phyloP scores from a whole-genome alignment of 53 echinoderm and acorn worm species.

The Mesocentrotus franciscanus region DNA sequence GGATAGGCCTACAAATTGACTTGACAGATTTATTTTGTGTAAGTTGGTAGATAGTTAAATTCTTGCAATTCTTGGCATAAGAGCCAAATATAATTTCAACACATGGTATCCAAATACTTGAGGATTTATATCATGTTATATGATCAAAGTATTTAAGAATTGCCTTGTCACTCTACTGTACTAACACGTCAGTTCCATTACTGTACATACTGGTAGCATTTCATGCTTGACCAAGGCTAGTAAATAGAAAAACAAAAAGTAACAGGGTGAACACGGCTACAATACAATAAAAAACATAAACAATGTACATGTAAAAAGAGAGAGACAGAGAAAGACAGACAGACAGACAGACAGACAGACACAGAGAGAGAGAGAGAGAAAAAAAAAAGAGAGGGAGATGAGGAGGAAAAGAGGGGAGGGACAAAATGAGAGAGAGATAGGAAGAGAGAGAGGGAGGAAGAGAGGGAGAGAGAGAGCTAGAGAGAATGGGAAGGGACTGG shows the following conservation, averaged over 20 bases:
- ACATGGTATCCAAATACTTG: not conserved
- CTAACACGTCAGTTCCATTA: not conserved
- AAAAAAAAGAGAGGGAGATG: not conserved
- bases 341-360: not conserved
- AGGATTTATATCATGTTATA: not conserved
- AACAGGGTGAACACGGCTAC: not conserved
- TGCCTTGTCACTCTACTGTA: not conserved
- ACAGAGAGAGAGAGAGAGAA: not conserved
- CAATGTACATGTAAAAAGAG: not conserved
- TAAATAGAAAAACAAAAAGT: not conserved
- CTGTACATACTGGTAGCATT: not conserved
- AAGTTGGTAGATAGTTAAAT: not conserved
- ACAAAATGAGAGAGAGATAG: too few relatives aligned
- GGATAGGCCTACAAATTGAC: not conserved
- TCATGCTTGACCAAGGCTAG: not conserved
- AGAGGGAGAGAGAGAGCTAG: not conserved
- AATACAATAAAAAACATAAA: not conserved
- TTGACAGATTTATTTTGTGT: not conserved
- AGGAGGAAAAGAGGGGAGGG: not conserved
- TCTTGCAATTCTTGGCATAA: not conserved
- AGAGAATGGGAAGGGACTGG: too few relatives aligned
- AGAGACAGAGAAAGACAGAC: not conserved
- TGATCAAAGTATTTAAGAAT: not conserved
- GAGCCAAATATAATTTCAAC: too few relatives aligned
- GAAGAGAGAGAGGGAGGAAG: not conserved